Conservation (phyloP, 30 jellyfish, hydroid and myxozoan genomes). For the Aurelia coerulea region DNA sequence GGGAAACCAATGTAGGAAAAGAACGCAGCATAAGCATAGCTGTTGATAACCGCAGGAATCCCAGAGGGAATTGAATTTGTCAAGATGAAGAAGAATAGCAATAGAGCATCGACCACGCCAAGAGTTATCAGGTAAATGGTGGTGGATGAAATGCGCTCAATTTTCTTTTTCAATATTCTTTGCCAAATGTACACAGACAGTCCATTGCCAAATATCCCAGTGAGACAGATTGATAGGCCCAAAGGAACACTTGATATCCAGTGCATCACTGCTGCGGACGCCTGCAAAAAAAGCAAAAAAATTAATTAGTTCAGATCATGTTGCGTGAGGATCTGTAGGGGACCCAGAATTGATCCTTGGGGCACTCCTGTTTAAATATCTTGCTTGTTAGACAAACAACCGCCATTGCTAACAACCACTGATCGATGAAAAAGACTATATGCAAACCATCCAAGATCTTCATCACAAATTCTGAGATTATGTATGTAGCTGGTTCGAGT, state of each 20-base stretch:
- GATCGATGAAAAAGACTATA: too few relatives aligned
- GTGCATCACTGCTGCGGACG: slow-evolving; percentile 44
- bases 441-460: too few relatives aligned
- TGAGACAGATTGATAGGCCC: slow-evolving; percentile 56
- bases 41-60: slow-evolving; percentile 22
- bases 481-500: too few relatives aligned
- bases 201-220: slow-evolving; percentile 76
- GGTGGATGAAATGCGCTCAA: slow-evolving; percentile 62
- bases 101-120: slow-evolving; percentile 59
- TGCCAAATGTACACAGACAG: slow-evolving; percentile 73
- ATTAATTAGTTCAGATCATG: too few relatives aligned
- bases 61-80: slow-evolving; percentile 62
- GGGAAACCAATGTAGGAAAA: slow-evolving; percentile 79
- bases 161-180: slow-evolving; percentile 37
- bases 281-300: slow-evolving; percentile 12
- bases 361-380: too few relatives aligned
- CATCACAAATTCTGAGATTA: too few relatives aligned
- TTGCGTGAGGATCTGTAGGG: too few relatives aligned
- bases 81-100: slow-evolving; percentile 69
- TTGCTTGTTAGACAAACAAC: too few relatives aligned
- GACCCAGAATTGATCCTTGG: too few relatives aligned
- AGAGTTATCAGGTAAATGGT: slow-evolving; percentile 64
- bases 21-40: slow-evolving; percentile 63
- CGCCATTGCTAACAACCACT: too few relatives aligned
- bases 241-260: slow-evolving; percentile 86